phyloP scores from a whole-genome alignment of 2,113 vertebrate genomes.

The Patagioenas fasciata region DNA sequence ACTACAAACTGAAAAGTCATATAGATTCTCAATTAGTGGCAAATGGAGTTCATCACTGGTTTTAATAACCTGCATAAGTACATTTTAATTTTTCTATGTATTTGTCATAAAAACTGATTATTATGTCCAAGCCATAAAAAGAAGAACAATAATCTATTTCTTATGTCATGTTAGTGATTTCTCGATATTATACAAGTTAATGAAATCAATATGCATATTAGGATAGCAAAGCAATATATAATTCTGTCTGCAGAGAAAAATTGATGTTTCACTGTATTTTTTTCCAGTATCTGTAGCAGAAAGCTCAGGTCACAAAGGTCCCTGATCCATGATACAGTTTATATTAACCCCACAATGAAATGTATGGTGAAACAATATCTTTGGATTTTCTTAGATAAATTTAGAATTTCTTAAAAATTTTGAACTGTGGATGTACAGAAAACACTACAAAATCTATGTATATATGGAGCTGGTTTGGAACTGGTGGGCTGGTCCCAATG shows the following conservation, averaged over 20 bases:
- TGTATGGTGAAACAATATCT: not conserved
- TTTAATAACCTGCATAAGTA: not conserved
- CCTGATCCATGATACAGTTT: not conserved
- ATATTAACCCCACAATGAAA: too few species aligned
- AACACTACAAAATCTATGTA: not conserved
- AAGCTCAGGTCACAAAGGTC: fast-evolving
- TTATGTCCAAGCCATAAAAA: slow-evolving; percentile 12
- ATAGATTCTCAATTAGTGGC: not conserved
- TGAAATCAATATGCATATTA: not conserved
- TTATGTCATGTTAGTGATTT: not conserved
- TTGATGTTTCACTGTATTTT: not conserved
- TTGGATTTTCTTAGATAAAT: not conserved
- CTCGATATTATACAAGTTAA: not conserved
- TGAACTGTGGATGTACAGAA: not conserved
- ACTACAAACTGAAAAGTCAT: not conserved
- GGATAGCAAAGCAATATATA: not conserved
- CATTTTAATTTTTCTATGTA: not conserved
- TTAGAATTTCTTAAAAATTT: not conserved
- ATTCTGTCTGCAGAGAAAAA: not conserved
- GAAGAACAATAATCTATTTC: slow-evolving; percentile 17
- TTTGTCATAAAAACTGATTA: slow-evolving; percentile 23
- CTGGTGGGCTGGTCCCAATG: not conserved
- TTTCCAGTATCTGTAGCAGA: not conserved
- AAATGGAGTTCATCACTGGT: not conserved
- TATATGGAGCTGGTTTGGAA: not conserved